phyloP scores from a whole-genome alignment of 2,797 vertebrate genomes.

The Merluccius polli region DNA sequence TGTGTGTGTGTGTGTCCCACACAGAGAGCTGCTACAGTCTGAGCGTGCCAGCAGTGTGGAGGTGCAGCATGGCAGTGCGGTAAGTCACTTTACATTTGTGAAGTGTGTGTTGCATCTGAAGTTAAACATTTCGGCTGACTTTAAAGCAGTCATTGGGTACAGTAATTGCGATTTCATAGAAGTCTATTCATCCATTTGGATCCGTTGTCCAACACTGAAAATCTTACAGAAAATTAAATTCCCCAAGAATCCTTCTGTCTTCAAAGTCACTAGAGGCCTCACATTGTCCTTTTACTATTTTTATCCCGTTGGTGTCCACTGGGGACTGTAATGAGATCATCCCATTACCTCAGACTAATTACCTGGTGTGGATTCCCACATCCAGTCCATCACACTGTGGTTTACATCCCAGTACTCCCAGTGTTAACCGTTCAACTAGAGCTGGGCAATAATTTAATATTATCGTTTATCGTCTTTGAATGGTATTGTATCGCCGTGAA shows the following conservation, averaged over 20 bases:
- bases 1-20: conserved; percentile 6
- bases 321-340: conserved; percentile 45
- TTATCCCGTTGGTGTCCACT: conserved; percentile 28
- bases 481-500: too few relatives aligned
- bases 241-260: background rate
- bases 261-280: conserved; percentile 4
- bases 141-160: background rate
- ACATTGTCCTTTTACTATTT: conserved; percentile 51
- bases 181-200: background rate
- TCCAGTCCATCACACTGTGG: conserved; percentile 10
- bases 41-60: conserved; percentile 43
- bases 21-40: conserved; percentile 48
- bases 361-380: conserved; percentile 30
- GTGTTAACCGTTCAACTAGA: too few relatives aligned
- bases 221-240: conserved; percentile 1
- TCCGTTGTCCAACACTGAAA: background rate
- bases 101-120: background rate
- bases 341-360: conserved; percentile 53
- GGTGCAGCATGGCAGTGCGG: conserved; percentile 45
- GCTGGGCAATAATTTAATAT: too few relatives aligned
- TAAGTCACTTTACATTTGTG: conserved; percentile 33
- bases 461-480: too few relatives aligned
- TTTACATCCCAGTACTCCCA: background rate
- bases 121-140: background rate
- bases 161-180: background rate